Base-by-base conservation (phyloP, 2,888 invertebrate genomes). In the Clitarchus hookeri region DNA sequence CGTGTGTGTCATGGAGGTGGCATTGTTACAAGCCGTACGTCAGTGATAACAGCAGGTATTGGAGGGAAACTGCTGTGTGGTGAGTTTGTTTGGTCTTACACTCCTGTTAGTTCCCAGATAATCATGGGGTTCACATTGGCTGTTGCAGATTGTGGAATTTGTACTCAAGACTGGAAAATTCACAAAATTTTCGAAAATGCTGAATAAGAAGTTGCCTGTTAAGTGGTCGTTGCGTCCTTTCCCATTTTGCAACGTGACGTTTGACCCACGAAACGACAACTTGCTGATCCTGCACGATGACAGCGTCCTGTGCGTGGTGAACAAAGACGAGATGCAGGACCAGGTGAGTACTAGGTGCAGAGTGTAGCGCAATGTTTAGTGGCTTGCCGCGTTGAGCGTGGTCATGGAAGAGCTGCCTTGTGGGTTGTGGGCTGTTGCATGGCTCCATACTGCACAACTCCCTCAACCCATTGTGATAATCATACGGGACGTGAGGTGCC, bases 251-350 rank as follows among this genome's bases (percentile, higher is more conserved):
- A 94, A 94, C 86, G 93, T 97, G 44, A 91, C 92, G 0, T 93
- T 94, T 89, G 95, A 96, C 91, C 92, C 94, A 0, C 90, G 92
- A 0, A 93, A 94, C 88, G 92, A 94, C 0, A 92, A 95, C 89
- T 93, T 96, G 8, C 92, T 97, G 54, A 91, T 97, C 23, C 91
- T 96, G 85, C 94, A 96, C 87, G 96, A 97, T 90, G 96, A 97
- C 88, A 93, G 93, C 84, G 93, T 94, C 84, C 93, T 97, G 83
- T 94, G 94, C 91, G 91, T 94, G 48, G 91, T 94, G 53, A 92
- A 95, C 89, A 93, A 94, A 89, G 90, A 92, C 77, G 92, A 93
- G 91, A 93, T 93, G 90, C 89, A 90, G 19, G 1, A 19, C 19
- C 48, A 48, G 12, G 16, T 48, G 48, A 48, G 48, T 48, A 16